Conservation (phyloP, 2,113 vertebrate genomes). For the Lophochroa leadbeateri region DNA sequence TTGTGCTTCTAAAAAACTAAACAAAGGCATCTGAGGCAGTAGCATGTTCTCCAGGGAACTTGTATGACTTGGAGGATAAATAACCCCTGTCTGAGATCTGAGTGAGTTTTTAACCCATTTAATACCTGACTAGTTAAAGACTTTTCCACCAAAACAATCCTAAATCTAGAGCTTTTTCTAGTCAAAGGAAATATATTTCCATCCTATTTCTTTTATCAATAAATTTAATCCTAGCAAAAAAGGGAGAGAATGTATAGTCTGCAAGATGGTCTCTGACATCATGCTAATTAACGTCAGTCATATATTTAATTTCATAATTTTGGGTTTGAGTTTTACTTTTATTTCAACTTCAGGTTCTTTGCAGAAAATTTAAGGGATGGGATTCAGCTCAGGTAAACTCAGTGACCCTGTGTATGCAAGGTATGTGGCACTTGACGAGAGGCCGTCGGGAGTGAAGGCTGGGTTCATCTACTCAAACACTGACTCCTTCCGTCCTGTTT, state of each 20-base stretch:
- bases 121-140: not conserved
- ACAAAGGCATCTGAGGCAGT: no score
- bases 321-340: not conserved
- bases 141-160: not conserved
- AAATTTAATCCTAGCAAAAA: not conserved
- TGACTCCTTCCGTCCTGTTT: not conserved
- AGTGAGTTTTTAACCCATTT: not conserved
- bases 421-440: not conserved
- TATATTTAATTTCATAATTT: not conserved
- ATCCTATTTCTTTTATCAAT: not conserved
- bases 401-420: not conserved
- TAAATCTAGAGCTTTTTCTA: not conserved
- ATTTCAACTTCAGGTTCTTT: not conserved
- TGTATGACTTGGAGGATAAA: no score
- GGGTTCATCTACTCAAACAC: not conserved
- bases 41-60: no score
- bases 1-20: no score
- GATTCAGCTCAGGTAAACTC: not conserved
- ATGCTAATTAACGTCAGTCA: not conserved
- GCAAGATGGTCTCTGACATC: not conserved
- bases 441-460: rapidly evolving
- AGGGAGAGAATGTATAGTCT: not conserved
- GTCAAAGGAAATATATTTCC: not conserved
- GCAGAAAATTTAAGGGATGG: not conserved
- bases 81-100: not conserved